Base-by-base conservation (phyloP, 1,140 invertebrate species). In the Andricus grossulariae region DNA sequence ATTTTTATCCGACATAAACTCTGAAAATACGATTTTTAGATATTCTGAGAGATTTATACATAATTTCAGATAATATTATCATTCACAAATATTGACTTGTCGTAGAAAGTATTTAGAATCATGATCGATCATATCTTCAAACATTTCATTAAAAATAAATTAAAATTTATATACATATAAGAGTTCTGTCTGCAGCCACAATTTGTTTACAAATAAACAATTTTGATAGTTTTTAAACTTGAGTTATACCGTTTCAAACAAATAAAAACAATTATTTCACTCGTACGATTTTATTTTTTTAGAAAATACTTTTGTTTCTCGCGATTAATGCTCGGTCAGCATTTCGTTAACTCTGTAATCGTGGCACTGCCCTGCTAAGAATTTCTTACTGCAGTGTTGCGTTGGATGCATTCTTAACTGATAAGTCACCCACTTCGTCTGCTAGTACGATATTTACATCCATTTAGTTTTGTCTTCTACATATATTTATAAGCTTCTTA, bases 261-360 rank as follows among this genome's bases (percentile, higher is more conserved):
- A 60, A 70, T 45, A 11, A 45, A 45, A 10, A 11, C 39, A 10
- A 18, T 49, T 70, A 49, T n/a, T 71, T n/a, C 19, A 76, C 19
- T 32, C 19, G 57, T 57, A 45, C 15, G 39, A 39, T 32, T 15
- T 13, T 45, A 66, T 1, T 16, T 66, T 66, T 13, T 15, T 66
- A 66, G 60, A n/a, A 66, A 66, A 25, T 39, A 16, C 32, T 66
- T 66, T 39, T 16, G 32, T 39, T 66, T 66, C 60, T 39, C 60
- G 25, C 32, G 39, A 39, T 66, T 39, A 39, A 66, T 66, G 60
- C 60, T 66, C 60, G 25, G 60, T 66, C 60, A 66, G 25, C 60
- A 39, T 66, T 66, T 39, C 21, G 39, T 39, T 66, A 39, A 66
- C 16, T 66, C 39, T 16, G 57, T 39, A 25, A 66, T 32, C 19